Conservation (phyloP, 2,888 invertebrate species). For the Molanna angustata region DNA sequence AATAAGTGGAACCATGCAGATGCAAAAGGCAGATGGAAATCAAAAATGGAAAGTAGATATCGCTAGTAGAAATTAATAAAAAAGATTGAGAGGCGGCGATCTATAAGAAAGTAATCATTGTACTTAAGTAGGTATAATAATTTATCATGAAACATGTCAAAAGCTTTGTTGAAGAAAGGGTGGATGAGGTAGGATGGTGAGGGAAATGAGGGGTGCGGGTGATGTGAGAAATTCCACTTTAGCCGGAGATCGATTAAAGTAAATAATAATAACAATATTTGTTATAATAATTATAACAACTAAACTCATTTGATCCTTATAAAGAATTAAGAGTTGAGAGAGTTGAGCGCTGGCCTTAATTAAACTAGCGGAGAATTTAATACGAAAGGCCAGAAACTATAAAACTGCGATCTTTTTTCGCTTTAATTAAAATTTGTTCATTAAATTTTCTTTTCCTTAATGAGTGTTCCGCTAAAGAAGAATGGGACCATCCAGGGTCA, state of each 20-base stretch:
- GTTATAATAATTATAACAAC: constrained; percentile 5
- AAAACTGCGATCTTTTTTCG: constrained; percentile 30
- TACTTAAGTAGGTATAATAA: too few relatives aligned
- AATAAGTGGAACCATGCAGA: too few relatives aligned
- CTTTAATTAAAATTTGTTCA: constrained; percentile 32
- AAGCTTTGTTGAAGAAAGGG: too few relatives aligned
- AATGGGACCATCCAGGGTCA: background rate
- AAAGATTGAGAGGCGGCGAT: too few relatives aligned
- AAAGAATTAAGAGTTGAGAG: constrained; percentile 6
- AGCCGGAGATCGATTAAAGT: background rate
- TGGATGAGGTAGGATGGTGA: too few relatives aligned
- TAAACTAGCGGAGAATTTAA: constrained; percentile 28
- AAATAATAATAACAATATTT: background rate
- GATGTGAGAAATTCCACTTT: too few relatives aligned
- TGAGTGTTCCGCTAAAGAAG: constrained; percentile 25
- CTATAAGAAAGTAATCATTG: too few relatives aligned
- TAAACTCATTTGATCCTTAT: background rate
- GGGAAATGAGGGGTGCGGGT: too few relatives aligned
- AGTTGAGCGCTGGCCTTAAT: constrained; percentile 17
- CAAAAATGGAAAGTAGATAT: too few relatives aligned
- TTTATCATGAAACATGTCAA: background rate
- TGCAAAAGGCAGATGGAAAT: too few relatives aligned
- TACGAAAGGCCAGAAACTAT: constrained; percentile 25
- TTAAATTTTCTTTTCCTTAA: constrained; percentile 31
- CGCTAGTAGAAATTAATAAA: too few relatives aligned